Conservation (phyloP, 35 echinoderm and acorn worm genomes). For the Chiridota heheva region DNA sequence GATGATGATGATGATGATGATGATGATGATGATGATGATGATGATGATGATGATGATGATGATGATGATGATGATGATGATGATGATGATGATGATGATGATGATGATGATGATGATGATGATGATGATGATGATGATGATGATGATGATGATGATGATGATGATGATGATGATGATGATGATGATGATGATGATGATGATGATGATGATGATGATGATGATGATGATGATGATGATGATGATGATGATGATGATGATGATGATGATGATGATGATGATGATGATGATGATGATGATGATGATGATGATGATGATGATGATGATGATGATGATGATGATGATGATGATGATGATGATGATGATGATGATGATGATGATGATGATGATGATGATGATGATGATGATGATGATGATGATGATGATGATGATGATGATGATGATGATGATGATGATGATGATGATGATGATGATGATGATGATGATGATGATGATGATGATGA, state of each 20-base stretch:
- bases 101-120: constrained; percentile 23
- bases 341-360: constrained; percentile 23
- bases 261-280: constrained; percentile 23
- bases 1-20: constrained; percentile 30
- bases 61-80: constrained; percentile 24
- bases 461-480: constrained; percentile 23
- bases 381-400: constrained; percentile 23
- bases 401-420: constrained; percentile 23
- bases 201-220: constrained; percentile 23
- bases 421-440: constrained; percentile 24
- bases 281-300: constrained; percentile 23
- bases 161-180: constrained; percentile 23
- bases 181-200: constrained; percentile 24
- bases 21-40: constrained; percentile 18
- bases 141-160: constrained; percentile 23
- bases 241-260: constrained; percentile 24
- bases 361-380: constrained; percentile 24
- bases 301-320: constrained; percentile 24
- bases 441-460: constrained; percentile 23
- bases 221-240: constrained; percentile 23
- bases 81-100: constrained; percentile 23
- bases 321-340: constrained; percentile 23
- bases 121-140: constrained; percentile 24
- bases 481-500: constrained; percentile 24
- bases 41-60: constrained; percentile 23